Percentiles rank a stretch among this genome's conserved stretches.
These are phyloP conservation scores for Drosophila pruinosa DNA, from an alignment of 1,140 invertebrate genomes.

Conservation along the genomic window DNA sequence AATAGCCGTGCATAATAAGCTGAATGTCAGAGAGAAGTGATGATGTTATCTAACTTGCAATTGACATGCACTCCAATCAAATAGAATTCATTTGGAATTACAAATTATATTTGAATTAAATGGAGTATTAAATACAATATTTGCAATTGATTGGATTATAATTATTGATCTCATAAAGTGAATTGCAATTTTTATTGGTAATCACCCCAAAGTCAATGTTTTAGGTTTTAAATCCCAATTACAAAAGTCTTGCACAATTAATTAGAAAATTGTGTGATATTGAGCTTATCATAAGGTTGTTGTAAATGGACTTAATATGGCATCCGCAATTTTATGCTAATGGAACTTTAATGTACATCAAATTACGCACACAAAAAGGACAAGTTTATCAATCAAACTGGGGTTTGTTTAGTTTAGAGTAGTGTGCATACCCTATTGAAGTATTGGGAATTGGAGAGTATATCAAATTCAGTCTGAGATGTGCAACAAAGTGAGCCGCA, in stretches of 20 bases:
- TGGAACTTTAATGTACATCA: conserved; percentile 13
- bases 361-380: neutral
- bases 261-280: neutral
- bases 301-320: no score
- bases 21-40: neutral
- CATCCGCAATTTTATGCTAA: conserved; percentile 13
- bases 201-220: neutral
- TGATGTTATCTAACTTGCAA: neutral
- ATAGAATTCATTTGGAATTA: neutral
- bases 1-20: conserved; percentile 3
- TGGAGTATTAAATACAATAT: neutral
- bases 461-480: neutral
- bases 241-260: neutral
- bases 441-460: neutral
- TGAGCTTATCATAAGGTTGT: neutral
- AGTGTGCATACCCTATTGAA: neutral
- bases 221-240: neutral
- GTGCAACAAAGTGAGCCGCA: conserved; percentile 24
- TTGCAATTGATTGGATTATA: conserved; percentile 6
- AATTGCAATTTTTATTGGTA: neutral
- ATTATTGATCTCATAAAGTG: neutral
- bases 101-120: neutral
- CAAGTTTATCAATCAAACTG: no score
- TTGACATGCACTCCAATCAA: neutral
- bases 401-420: no score